Evolutionary conservation across 2,888 invertebrate species (phyloP).

Genomic region (Diaperis boleti): DNA sequence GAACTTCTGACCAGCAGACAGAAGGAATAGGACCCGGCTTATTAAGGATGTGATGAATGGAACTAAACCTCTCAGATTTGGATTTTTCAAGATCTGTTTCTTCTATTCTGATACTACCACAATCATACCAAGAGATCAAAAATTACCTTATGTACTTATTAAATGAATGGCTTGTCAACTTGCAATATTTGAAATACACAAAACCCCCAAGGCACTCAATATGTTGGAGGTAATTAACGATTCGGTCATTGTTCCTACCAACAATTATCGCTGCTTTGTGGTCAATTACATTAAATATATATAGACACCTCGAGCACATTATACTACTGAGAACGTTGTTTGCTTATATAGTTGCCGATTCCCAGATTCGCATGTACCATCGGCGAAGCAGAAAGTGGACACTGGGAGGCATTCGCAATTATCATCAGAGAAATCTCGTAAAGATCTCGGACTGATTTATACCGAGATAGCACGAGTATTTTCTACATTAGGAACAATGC

Average conservation of each 20-base stretch:
- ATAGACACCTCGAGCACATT: conserved; percentile 13
- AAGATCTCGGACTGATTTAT: conserved; percentile 16
- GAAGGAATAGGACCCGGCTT: no score
- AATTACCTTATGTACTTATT: no score
- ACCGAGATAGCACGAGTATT: conserved; percentile 1
- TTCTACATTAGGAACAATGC: conserved; percentile 6
- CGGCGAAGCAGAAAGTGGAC: conserved; percentile 10
- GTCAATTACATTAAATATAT: conserved; percentile 24
- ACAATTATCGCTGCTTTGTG: conserved; percentile 5
- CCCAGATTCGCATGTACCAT: conserved; percentile 21
- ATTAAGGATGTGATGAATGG: no score
- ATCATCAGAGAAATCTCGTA: conserved; percentile 14
- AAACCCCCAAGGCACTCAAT: no score
- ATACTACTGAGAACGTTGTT: conserved; percentile 11
- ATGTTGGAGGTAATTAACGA: conserved; percentile 21
- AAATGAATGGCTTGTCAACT: no score
- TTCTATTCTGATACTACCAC: no score
- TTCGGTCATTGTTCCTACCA: conserved; percentile 1
- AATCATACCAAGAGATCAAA: no score
- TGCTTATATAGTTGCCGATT: conserved; percentile 10
- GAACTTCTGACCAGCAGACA: no score
- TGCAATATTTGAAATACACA: no score
- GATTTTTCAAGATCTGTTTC: no score
- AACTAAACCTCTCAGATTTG: no score
- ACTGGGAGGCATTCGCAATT: conserved; percentile 20